A percentile compares a stretch with the other conserved stretches of the same genome.
Evolutionary conservation across 2,113 vertebrate genomes (phyloP).

Genomic region (Anser brachyrhynchus): DNA sequence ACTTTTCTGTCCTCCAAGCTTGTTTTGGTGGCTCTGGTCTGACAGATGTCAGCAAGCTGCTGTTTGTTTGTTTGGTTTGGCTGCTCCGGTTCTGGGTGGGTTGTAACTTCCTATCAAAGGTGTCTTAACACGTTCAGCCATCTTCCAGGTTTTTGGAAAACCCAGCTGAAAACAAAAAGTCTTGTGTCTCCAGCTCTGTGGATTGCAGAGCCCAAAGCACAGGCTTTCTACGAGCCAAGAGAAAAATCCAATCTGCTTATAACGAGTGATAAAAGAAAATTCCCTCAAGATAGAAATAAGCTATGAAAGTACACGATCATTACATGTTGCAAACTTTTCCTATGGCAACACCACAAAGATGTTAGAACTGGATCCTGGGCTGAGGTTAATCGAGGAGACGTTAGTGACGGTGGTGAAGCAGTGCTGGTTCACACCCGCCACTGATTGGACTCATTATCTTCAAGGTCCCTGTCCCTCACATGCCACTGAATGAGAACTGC

Average conservation of each 20-base stretch:
- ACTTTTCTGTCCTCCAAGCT: background rate
- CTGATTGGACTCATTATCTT: background rate
- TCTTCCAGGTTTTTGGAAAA: constrained; percentile 64
- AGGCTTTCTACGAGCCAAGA: background rate
- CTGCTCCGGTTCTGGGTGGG: constrained; percentile 29
- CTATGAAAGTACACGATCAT: background rate
- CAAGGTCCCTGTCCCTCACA: background rate
- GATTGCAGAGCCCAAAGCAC: constrained; percentile 31
- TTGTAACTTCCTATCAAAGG: constrained; percentile 36
- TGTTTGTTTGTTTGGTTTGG: constrained; percentile 53
- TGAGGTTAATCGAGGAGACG: background rate
- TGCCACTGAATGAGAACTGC: background rate
- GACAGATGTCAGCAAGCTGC: constrained; percentile 21
- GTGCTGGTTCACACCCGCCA: background rate
- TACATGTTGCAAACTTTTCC: background rate
- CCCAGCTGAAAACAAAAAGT: constrained; percentile 56
- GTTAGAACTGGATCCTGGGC: background rate
- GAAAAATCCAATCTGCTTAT: background rate
- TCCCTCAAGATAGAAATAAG: constrained; percentile 8
- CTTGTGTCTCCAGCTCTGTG: constrained; percentile 42
- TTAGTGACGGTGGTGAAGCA: background rate
- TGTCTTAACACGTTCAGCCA: constrained; percentile 58
- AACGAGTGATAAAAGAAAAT: constrained; percentile 15
- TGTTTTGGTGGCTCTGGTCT: background rate
- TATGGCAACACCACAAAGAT: background rate